Conservation (phyloP, 2,113 vertebrate species). For the Pelecanoides urinatrix region DNA sequence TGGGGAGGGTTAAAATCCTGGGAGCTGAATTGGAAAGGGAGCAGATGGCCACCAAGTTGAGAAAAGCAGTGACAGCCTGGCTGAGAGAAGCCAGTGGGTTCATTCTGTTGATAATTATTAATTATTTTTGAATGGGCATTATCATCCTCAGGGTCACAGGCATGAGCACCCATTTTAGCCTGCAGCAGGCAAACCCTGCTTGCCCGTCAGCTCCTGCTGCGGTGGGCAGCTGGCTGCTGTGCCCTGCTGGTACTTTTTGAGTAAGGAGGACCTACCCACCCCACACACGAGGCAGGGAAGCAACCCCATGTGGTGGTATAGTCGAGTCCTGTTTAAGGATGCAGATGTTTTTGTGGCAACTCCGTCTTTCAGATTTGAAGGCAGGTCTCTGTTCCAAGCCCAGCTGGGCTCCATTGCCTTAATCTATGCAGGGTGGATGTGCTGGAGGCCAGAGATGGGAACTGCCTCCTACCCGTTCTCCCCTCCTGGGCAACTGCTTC, state of each 20-base stretch:
- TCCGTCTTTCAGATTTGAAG: neutral
- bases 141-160: neutral
- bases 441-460: neutral
- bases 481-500: neutral
- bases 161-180: neutral
- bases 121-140: neutral
- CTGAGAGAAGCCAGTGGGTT: neutral
- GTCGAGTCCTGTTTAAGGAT: neutral
- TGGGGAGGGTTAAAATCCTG: neutral
- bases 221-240: neutral
- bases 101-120: neutral
- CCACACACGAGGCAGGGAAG: neutral
- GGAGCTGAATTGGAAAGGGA: neutral
- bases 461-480: neutral
- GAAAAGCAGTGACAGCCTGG: neutral
- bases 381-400: neutral
- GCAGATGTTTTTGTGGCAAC: neutral
- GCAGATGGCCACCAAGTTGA: neutral
- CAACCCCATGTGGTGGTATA: neutral
- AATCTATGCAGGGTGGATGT: fast-evolving
- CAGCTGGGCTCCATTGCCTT: neutral
- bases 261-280: neutral
- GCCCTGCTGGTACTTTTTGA: neutral
- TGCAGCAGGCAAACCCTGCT: neutral
- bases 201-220: neutral